A percentile compares a stretch with the other conserved stretches of the same genome.
Evolutionary conservation across 2,888 invertebrate genomes (phyloP).

Genomic region (Oscheius sp.): DNA sequence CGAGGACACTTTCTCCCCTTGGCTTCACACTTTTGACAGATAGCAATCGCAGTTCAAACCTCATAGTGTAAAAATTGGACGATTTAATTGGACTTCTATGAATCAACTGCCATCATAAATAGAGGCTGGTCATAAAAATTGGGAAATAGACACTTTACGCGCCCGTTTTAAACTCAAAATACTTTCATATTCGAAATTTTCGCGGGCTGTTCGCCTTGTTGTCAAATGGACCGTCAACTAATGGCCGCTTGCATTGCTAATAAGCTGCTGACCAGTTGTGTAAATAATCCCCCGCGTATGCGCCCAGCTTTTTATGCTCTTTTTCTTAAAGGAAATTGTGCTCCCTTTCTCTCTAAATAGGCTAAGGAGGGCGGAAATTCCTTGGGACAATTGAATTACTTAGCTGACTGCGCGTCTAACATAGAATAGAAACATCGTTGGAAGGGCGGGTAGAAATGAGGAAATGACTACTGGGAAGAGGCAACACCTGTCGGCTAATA

Average conservation of each 20-base stretch:
- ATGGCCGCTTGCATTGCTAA: slow-evolving; percentile 7
- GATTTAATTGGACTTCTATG: too few relatives aligned
- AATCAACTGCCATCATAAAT: too few relatives aligned
- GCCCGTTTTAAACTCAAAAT: too few relatives aligned
- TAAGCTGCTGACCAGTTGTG: slow-evolving; percentile 17
- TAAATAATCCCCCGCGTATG: neutral
- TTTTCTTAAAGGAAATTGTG: too few relatives aligned
- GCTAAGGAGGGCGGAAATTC: slow-evolving; percentile 24
- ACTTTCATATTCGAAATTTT: too few relatives aligned
- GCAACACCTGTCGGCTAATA: slow-evolving; percentile 6
- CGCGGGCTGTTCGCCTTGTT: neutral
- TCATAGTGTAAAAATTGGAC: too few relatives aligned
- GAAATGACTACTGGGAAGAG: neutral
- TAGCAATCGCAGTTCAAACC: neutral
- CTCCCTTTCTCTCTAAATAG: slow-evolving; percentile 21
- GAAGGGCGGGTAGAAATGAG: too few relatives aligned
- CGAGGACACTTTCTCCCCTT: neutral
- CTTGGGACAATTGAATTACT: slow-evolving; percentile 28
- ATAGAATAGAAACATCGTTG: slow-evolving; percentile 36
- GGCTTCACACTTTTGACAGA: slow-evolving; percentile 25
- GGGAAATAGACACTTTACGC: too few relatives aligned
- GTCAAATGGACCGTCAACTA: neutral
- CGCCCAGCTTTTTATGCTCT: too few relatives aligned
- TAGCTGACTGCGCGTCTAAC: slow-evolving; percentile 31
- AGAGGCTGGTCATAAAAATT: too few relatives aligned